Conservation (phyloP, 64 coral and sea anemone species). For the Montipora foliosa region DNA sequence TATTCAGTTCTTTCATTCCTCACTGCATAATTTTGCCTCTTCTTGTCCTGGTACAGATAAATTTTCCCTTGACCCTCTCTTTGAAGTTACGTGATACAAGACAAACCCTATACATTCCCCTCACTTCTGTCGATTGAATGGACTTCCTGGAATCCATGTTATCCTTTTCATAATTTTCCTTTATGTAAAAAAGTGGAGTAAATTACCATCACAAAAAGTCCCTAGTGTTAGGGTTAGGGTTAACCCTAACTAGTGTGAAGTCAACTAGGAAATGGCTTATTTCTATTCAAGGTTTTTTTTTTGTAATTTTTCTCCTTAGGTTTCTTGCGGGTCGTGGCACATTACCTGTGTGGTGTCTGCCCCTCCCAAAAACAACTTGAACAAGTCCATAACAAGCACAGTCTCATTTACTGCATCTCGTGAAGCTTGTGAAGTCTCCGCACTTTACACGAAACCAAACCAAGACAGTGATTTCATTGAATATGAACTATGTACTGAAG, state of each 20-base stretch:
- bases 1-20: too few species aligned
- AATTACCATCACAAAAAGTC: too few species aligned
- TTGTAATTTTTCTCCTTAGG: slow-evolving; percentile 9
- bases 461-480: neutral
- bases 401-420: neutral
- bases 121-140: too few species aligned
- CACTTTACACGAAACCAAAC: neutral
- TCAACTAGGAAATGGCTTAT: neutral
- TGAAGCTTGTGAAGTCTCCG: neutral
- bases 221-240: too few species aligned
- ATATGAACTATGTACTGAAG: neutral
- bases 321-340: slow-evolving; percentile 92
- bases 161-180: too few species aligned
- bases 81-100: too few species aligned
- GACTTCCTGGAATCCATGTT: too few species aligned
- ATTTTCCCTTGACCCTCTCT: too few species aligned
- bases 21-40: too few species aligned
- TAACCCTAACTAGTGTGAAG: neutral
- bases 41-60: too few species aligned
- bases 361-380: neutral
- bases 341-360: slow-evolving; percentile 78
- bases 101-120: too few species aligned
- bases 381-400: neutral
- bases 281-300: neutral
- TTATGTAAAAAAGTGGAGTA: too few species aligned